Evolutionary conservation across 2,797 vertebrate species (phyloP).

Genomic region (Capromys pilorides): DNA sequence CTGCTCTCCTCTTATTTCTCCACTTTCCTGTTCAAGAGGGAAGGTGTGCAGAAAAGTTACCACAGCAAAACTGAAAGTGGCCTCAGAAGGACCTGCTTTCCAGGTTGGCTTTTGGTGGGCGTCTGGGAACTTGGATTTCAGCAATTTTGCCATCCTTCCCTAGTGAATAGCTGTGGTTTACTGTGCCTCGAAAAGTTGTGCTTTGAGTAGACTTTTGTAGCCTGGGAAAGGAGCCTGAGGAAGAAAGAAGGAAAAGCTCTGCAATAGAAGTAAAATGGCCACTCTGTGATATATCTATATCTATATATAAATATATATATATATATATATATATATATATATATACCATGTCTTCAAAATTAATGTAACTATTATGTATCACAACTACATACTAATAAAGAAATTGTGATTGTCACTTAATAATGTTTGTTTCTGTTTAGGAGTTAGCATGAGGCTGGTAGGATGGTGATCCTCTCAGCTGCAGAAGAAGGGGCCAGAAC

Average conservation of each 20-base stretch:
- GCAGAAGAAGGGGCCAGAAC: neutral
- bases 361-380: neutral
- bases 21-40: fast-evolving
- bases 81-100: neutral
- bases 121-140: neutral
- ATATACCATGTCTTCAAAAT: neutral
- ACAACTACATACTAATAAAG: neutral
- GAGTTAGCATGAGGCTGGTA: neutral
- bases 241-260: neutral
- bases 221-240: neutral
- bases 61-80: too few relatives aligned
- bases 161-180: neutral
- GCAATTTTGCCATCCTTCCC: neutral
- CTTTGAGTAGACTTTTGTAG: neutral
- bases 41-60: neutral
- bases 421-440: neutral
- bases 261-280: neutral
- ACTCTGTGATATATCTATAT: neutral
- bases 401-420: neutral
- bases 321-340: too few relatives aligned
- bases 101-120: neutral
- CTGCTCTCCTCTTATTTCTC: neutral
- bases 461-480: neutral
- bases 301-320: too few relatives aligned
- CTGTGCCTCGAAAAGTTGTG: neutral